These are phyloP conservation scores for Ariopsis seemanni DNA, from an alignment of 2,113 vertebrate genomes.

Conservation along the genomic window DNA sequence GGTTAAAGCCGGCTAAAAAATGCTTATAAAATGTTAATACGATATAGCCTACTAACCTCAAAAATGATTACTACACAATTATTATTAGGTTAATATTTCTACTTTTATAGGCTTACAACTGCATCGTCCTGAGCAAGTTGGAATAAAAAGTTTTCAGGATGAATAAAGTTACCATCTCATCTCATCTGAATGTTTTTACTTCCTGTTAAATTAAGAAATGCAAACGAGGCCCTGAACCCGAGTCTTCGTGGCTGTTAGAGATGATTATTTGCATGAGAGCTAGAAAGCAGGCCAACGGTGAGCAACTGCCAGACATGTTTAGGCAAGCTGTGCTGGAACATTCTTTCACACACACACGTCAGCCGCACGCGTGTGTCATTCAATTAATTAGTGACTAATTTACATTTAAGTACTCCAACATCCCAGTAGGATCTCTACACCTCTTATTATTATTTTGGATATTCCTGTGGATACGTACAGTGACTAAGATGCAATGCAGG, in stretches of 20 bases:
- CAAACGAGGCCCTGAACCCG: neutral
- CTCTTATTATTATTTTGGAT: neutral
- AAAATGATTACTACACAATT: neutral
- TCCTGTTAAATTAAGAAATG: neutral
- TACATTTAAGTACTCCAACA: neutral
- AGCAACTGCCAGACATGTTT: constrained; percentile 23
- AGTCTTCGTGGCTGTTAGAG: neutral
- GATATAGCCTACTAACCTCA: neutral
- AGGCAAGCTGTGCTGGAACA: constrained; percentile 12
- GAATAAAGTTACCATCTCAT: neutral
- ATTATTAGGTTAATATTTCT: neutral
- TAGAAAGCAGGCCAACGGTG: neutral
- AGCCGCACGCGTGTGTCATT: neutral
- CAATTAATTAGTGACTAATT: neutral
- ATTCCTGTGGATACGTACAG: constrained; percentile 71
- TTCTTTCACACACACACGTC: neutral
- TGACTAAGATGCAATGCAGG: constrained; percentile 91
- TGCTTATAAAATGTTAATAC: too few species aligned
- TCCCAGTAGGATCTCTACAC: neutral
- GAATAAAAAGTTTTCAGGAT: neutral
- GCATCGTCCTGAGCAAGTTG: neutral
- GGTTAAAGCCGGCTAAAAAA: too few species aligned
- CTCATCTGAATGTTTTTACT: neutral
- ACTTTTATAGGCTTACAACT: neutral
- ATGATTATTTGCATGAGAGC: constrained; percentile 30